A percentile compares a stretch with the other conserved stretches of the same genome.
Conservation (phyloP, 1,140 invertebrate species). For the Mizuhopecten yessoensis region DNA sequence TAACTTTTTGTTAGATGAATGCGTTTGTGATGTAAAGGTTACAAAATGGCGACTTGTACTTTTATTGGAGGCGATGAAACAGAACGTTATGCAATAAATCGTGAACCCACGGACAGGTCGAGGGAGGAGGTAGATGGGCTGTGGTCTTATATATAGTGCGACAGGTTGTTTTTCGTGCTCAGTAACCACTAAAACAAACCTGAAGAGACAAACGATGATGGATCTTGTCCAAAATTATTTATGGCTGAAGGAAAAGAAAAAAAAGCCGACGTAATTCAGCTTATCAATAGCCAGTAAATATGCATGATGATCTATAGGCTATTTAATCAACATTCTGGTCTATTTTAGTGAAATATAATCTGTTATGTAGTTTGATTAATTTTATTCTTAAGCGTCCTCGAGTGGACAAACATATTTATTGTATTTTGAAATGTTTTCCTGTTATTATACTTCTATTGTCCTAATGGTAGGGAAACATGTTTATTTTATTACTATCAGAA, state of each 20-base stretch:
- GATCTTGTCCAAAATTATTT: constrained; percentile 26
- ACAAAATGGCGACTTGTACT: neutral
- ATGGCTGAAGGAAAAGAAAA: constrained; percentile 9
- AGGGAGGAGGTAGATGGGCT: neutral
- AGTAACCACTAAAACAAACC: neutral
- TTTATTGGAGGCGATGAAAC: constrained; percentile 17
- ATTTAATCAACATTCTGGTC: no score
- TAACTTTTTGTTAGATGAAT: neutral
- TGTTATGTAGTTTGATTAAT: no score
- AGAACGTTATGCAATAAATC: constrained; percentile 32
- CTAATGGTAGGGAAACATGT: no score
- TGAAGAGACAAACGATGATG: constrained; percentile 12
- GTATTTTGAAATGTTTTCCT: no score
- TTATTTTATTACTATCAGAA: no score
- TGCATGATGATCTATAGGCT: neutral
- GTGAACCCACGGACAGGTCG: neutral
- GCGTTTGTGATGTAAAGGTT: neutral
- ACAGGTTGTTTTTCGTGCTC: neutral
- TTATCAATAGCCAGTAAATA: constrained; percentile 3
- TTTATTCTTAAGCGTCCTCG: no score
- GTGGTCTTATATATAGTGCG: neutral
- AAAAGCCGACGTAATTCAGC: neutral
- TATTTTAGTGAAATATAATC: no score
- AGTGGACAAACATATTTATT: no score
- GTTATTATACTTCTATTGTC: no score